Percentiles rank a stretch among this genome's conserved stretches.
Conservation (phyloP, 2,888 invertebrate genomes). For the Boloria euphrosyne region DNA sequence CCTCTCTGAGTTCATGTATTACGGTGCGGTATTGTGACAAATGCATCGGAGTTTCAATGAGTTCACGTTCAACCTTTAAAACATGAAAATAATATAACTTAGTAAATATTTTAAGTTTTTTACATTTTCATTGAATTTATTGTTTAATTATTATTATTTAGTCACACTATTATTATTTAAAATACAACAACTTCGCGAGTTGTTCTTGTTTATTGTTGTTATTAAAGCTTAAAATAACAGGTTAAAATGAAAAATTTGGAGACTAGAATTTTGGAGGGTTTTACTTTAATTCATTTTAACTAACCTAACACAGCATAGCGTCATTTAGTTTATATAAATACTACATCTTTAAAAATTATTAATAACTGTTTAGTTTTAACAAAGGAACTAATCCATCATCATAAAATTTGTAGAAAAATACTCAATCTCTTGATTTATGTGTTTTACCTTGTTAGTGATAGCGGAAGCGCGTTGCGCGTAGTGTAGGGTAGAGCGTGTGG, state of each 20-base stretch:
- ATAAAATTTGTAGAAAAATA: background rate
- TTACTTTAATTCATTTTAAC: too few species aligned
- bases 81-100: background rate
- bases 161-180: too few species aligned
- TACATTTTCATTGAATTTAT: too few species aligned
- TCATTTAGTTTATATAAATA: background rate
- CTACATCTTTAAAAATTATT: background rate
- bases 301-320: too few species aligned
- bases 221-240: too few species aligned
- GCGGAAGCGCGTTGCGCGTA: conserved; percentile 97
- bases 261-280: too few species aligned
- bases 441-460: conserved; percentile 91
- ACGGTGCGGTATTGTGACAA: conserved; percentile 93
- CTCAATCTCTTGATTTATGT: background rate
- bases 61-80: conserved; percentile 84
- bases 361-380: too few species aligned
- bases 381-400: background rate
- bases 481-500: conserved; percentile 95
- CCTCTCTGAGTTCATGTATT: conserved; percentile 91
- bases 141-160: too few species aligned
- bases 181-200: too few species aligned
- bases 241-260: too few species aligned
- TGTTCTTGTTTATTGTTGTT: too few species aligned
- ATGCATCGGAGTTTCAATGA: conserved; percentile 87
- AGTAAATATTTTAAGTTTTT: too few species aligned